A percentile compares a stretch with the other conserved stretches of the same genome.
Conservation (phyloP, 2,888 invertebrate genomes). For the Tipula unca region DNA sequence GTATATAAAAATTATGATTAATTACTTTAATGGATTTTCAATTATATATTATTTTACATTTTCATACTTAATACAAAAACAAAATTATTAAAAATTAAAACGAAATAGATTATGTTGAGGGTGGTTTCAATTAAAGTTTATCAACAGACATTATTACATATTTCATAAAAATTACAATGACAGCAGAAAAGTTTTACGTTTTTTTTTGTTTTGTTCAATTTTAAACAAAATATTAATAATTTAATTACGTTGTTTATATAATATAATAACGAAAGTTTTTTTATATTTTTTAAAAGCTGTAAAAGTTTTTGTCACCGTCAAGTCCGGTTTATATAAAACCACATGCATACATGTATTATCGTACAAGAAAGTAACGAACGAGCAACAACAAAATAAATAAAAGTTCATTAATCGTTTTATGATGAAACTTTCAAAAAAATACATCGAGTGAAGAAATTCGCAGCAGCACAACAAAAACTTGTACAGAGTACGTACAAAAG, state of each 20-base stretch:
- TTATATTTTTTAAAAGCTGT: neutral
- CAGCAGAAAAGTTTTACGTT: neutral
- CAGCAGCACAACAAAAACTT: neutral
- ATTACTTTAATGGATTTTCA: slow-evolving; percentile 8
- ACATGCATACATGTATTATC: neutral
- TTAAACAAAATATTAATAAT: neutral
- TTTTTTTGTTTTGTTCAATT: neutral
- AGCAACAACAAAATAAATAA: neutral
- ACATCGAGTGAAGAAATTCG: neutral
- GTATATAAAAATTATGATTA: neutral
- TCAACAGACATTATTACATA: neutral
- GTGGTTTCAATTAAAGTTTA: slow-evolving; percentile 8
- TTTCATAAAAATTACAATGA: neutral
- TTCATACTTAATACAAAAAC: neutral
- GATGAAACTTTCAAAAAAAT: neutral
- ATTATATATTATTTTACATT: neutral
- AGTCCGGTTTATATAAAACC: slow-evolving; percentile 2
- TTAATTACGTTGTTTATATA: slow-evolving; percentile 2
- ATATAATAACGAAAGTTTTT: neutral
- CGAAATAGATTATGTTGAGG: slow-evolving; percentile 8
- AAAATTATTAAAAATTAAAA: neutral
- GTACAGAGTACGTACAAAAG: neutral
- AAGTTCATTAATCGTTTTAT: slow-evolving; percentile 4
- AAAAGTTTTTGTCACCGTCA: slow-evolving; percentile 4
- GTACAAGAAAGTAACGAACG: neutral